Evolutionary conservation across 2,113 vertebrate species (phyloP), one percentile per base, ranked within the genome.

Genomic region (Pterocles gutturalis): DNA sequence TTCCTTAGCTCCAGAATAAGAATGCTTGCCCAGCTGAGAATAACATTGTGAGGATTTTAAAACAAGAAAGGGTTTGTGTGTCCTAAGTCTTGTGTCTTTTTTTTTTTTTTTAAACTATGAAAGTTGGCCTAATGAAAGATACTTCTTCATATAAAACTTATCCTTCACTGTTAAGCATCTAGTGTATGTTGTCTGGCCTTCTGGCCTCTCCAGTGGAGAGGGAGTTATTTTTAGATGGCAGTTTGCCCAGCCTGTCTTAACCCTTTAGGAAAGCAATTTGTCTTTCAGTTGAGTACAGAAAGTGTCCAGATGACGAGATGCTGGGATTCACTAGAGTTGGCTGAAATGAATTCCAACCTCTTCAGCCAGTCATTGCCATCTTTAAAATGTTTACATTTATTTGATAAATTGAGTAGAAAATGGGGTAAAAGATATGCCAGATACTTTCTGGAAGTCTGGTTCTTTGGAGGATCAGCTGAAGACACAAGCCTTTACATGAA

Each of bases 201-300:
- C 54, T 96, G 86, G 49, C 53, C 71, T 87, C 71, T 90, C 54
- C 46, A 73, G 46, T 70, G 79, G 45, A 93, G 51, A 77, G 86
- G 58, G 89, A 95, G 71, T 90, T 96, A 86, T 78, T 90, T 95
- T 81, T 85, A 90, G 80, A 66, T 87, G 89, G 72, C 93, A 58
- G 25, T 75, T 83, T 96, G 82, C 89, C 88, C 89, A 95, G 64
- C 51, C 43, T 87, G 58, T 58, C 64, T 96, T 97, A 96, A 93
- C 91, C 89, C 95, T 96, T 95, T 92, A 86, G 67, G 45, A 93
- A 70, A 83, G 89, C 58, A 83, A 5, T 96, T 90, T 83, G 28
- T 90, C 54, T 83, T 93, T 65, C 66, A n/a, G 13, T 25, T 73
- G 71, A 89, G 54, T 66, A 54, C 36, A 58, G 49, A 78, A 90